Conservation (phyloP, 1,140 invertebrate species). For the Agraylea sexmaculata region DNA sequence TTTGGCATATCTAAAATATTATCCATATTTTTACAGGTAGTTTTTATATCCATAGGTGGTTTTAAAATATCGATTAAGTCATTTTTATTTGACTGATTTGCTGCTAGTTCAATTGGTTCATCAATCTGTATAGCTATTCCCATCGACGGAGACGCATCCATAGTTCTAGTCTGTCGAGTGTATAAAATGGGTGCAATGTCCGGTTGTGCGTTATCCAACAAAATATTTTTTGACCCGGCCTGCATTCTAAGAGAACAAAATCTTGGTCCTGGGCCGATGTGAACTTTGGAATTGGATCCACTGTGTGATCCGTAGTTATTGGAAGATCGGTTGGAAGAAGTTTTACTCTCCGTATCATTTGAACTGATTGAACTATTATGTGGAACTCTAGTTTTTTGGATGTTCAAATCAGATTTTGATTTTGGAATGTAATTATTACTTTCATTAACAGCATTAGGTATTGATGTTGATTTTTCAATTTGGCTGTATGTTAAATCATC, state of each 20-base stretch:
- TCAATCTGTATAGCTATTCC: conserved; percentile 7
- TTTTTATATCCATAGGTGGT: neutral
- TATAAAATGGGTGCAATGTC: conserved; percentile 55
- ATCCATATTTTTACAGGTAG: conserved; percentile 4
- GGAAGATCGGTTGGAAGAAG: conserved; percentile 27
- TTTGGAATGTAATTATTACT: conserved; percentile 10
- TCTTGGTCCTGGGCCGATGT: conserved; percentile 47
- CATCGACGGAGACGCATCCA: conserved; percentile 29
- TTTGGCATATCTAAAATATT: conserved; percentile 20
- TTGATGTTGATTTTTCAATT: conserved; percentile 17
- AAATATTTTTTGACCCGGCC: conserved; percentile 62
- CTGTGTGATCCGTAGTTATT: conserved; percentile 16
- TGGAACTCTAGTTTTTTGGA: conserved; percentile 12
- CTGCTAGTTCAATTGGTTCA: neutral
- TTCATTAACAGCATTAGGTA: conserved; percentile 15
- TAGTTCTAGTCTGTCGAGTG: conserved; percentile 41
- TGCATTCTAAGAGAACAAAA: conserved; percentile 61
- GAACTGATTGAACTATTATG: conserved; percentile 35
- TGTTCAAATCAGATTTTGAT: conserved; percentile 18
- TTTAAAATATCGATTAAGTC: conserved; percentile 2
- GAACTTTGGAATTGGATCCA: conserved; percentile 26
- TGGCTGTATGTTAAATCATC: conserved; percentile 16
- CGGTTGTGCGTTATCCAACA: conserved; percentile 61
- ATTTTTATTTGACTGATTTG: neutral
- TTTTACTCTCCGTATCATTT: conserved; percentile 34